Evolutionary conservation across 2,888 invertebrate genomes (phyloP).

Genomic region (Tipula vernalis): DNA sequence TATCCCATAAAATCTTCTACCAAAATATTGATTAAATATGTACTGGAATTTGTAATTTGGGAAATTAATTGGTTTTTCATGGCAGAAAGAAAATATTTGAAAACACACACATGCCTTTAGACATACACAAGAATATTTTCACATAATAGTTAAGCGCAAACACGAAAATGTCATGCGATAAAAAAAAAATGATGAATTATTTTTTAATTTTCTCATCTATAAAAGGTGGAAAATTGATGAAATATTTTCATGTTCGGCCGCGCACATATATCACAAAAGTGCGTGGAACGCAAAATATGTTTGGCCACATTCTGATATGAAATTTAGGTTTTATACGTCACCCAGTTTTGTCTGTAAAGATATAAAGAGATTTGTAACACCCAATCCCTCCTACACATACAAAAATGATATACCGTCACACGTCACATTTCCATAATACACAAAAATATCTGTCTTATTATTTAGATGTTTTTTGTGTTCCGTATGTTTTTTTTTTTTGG

Average conservation of each 20-base stretch:
- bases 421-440: not conserved
- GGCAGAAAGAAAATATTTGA: not conserved
- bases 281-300: not conserved
- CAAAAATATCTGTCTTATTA: not conserved
- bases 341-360: not conserved
- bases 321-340: not conserved
- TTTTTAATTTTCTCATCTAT: not conserved
- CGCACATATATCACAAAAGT: not conserved
- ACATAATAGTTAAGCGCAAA: not conserved
- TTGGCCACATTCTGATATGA: not conserved
- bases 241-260: not conserved
- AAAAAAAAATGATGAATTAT: not conserved
- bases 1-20: not conserved
- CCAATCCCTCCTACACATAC: not conserved
- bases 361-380: not conserved
- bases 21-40: not conserved
- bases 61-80: not conserved
- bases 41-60: not conserved
- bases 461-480: not conserved
- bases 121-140: not conserved
- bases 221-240: not conserved
- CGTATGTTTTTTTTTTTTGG: not conserved
- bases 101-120: not conserved
- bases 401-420: not conserved
- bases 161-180: not conserved